phyloP scores from a whole-genome alignment of 1,140 invertebrate genomes.

The Cherax quadricarinatus region DNA sequence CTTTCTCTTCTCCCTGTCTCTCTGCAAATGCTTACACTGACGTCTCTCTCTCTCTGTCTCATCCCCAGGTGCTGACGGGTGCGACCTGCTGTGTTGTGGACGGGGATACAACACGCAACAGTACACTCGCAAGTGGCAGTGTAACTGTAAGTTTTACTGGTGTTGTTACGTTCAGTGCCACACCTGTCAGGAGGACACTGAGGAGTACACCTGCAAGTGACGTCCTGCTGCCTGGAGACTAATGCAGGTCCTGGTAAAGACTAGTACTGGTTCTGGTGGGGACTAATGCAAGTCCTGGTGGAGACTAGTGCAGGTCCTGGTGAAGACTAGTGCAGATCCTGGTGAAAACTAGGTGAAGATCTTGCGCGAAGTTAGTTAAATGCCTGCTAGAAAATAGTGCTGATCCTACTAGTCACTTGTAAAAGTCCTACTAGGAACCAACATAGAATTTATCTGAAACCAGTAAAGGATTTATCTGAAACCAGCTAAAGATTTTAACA shows the following conservation, averaged over 20 bases:
- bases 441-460: too few relatives aligned
- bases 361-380: not conserved
- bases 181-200: conserved; percentile 86
- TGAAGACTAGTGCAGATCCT: not conserved
- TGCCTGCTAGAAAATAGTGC: not conserved
- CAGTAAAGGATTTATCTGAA: too few relatives aligned
- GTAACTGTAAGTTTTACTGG: conserved; percentile 97
- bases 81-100: conserved; percentile 88
- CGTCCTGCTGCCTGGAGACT: not conserved
- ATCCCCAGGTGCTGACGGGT: conserved; percentile 84
- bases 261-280: too few relatives aligned
- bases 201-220: conserved; percentile 90
- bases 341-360: not conserved
- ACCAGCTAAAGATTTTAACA: too few relatives aligned
- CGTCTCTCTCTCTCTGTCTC: not conserved
- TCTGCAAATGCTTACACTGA: not conserved
- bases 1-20: too few relatives aligned
- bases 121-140: conserved; percentile 83
- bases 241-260: not conserved
- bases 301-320: not conserved
- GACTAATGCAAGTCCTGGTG: not conserved
- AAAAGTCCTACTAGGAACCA: too few relatives aligned
- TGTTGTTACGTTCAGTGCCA: conserved; percentile 96
- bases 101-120: conserved; percentile 89
- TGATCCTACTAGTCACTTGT: too few relatives aligned